Evolutionary conservation across 2,113 vertebrate species (phyloP).

Genomic region (Nesoenas mayeri): DNA sequence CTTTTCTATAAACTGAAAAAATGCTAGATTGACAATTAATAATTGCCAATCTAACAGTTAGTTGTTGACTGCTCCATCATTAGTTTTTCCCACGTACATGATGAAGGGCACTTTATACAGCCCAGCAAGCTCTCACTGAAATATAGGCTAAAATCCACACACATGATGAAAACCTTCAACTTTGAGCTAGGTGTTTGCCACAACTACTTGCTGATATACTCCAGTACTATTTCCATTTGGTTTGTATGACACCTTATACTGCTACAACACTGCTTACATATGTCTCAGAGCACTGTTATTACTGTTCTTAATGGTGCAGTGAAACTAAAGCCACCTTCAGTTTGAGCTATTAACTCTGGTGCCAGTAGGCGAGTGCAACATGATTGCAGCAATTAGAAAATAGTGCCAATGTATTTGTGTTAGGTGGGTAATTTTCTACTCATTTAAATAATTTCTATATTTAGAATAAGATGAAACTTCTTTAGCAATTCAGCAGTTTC

Average conservation of each 20-base stretch:
- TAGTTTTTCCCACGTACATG: background rate
- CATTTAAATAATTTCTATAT: background rate
- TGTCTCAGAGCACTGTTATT: background rate
- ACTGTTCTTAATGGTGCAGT: fast-evolving
- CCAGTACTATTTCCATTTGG: background rate
- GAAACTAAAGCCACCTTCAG: background rate
- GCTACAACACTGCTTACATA: background rate
- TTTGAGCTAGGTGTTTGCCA: background rate
- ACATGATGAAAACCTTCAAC: background rate
- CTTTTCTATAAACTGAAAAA: background rate
- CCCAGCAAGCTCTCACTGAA: background rate
- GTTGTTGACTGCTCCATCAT: background rate
- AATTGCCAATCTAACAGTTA: background rate
- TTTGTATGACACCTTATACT: background rate
- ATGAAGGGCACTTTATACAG: background rate
- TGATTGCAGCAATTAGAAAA: background rate
- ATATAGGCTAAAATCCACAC: background rate
- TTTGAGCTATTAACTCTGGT: background rate
- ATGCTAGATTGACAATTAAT: background rate
- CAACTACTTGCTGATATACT: background rate
- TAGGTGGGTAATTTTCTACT: background rate
- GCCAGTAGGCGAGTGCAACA: background rate
- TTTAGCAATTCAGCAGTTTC: background rate
- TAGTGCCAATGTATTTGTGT: background rate
- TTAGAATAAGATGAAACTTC: background rate